These are phyloP conservation scores for Sminthurides aquaticus DNA, from an alignment of 2,888 invertebrate genomes.

Conservation along the genomic window DNA sequence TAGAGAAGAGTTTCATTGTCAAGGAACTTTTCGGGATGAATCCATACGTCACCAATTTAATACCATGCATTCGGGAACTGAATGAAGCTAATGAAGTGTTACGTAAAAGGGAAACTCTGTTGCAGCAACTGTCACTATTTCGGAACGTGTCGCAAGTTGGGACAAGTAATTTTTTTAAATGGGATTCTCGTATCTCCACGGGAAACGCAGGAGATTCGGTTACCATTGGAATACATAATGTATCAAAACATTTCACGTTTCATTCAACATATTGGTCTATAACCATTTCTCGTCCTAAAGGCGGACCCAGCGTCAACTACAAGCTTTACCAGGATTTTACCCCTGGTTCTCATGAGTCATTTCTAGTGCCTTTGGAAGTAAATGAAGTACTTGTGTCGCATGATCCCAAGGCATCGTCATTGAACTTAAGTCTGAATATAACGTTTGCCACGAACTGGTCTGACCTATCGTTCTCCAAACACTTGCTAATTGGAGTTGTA, in stretches of 20 bases:
- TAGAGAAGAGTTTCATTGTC: too few species aligned
- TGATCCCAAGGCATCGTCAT: neutral
- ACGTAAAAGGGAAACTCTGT: neutral
- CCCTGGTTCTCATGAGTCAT: neutral
- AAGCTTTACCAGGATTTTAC: neutral
- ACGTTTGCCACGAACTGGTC: neutral
- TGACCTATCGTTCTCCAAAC: neutral
- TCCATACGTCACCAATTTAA: neutral
- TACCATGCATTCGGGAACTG: conserved; percentile 1
- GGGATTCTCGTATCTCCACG: neutral
- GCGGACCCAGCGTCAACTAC: neutral
- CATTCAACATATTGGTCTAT: conserved; percentile 2
- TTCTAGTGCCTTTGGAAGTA: neutral
- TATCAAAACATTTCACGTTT: neutral
- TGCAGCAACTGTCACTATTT: conserved; percentile 1
- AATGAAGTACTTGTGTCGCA: neutral
- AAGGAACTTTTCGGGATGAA: too few species aligned
- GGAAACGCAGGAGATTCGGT: neutral
- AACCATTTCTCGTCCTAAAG: neutral
- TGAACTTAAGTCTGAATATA: neutral
- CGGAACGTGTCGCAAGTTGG: neutral
- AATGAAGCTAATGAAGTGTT: conserved; percentile 10
- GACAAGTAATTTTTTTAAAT: conserved; percentile 1
- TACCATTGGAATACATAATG: neutral
- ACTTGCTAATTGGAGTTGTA: neutral